Conservation (phyloP, 2,113 vertebrate species). For the Kryptolebias marmoratus region DNA sequence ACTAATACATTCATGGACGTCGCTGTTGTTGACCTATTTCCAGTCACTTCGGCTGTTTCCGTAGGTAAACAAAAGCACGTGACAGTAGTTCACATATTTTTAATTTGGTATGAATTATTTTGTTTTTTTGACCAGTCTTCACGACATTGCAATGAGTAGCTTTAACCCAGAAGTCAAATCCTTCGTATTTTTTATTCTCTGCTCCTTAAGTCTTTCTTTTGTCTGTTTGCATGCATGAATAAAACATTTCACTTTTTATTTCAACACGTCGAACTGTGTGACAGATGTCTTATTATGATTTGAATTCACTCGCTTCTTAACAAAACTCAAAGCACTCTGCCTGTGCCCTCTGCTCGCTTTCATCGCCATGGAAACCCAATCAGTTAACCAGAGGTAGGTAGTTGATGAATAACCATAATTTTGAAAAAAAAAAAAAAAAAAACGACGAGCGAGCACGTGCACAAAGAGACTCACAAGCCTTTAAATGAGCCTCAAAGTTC, state of each 20-base stretch:
- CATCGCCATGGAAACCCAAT: conserved; percentile 71
- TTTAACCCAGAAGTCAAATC: neutral
- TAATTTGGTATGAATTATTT: too few species aligned
- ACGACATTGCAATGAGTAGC: too few species aligned
- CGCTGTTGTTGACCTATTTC: too few species aligned
- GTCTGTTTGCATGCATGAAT: conserved; percentile 7
- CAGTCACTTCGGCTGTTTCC: too few species aligned
- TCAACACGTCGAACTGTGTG: conserved; percentile 27
- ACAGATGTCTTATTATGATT: conserved; percentile 56
- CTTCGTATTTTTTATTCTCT: conserved; percentile 3
- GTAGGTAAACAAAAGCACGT: too few species aligned
- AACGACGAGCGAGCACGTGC: neutral
- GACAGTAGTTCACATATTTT: too few species aligned
- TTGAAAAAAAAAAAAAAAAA: neutral
- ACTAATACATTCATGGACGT: too few species aligned
- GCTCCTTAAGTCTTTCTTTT: conserved; percentile 9
- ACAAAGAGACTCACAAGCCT: conserved; percentile 1
- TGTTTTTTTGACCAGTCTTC: too few species aligned
- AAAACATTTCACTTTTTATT: conserved; percentile 15
- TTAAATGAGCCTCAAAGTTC: conserved; percentile 36
- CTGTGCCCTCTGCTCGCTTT: conserved; percentile 20
- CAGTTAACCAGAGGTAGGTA: conserved; percentile 61
- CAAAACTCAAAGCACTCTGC: conserved; percentile 22
- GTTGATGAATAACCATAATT: conserved; percentile 63
- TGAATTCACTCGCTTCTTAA: conserved; percentile 33